Base-by-base conservation (phyloP, 2,888 invertebrate genomes). In the Endotricha flammealis region DNA sequence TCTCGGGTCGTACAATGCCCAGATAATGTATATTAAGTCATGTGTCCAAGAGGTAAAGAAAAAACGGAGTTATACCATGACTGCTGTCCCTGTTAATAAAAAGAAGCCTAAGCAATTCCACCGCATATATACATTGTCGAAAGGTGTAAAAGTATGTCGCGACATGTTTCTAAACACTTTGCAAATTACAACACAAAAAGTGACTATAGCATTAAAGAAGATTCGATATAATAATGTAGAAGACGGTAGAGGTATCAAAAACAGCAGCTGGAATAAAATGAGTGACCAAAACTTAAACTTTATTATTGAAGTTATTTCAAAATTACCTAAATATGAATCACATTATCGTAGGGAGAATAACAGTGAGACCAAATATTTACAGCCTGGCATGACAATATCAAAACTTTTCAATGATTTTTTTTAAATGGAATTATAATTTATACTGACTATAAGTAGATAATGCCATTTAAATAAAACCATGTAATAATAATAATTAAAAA, bases 401-500 rank as follows among this genome's bases (percentile, higher is more conserved):
- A 38, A 31, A 34, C 38, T 46, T 12, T 46, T 46, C 28, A 38
- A 46, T n/a, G n/a, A n/a, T n/a, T n/a, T n/a, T n/a, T n/a, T n/a
- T n/a, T n/a, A n/a, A n/a, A n/a, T n/a, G n/a, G n/a, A n/a, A n/a
- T n/a, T n/a, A n/a, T n/a, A n/a, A n/a, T n/a, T n/a, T n/a, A n/a
- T n/a, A n/a, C n/a, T n/a, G n/a, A n/a, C n/a, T n/a, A n/a, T n/a
- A n/a, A n/a, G n/a, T n/a, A n/a, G n/a, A n/a, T n/a, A n/a, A n/a
- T n/a, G n/a, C n/a, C n/a, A n/a, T n/a, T n/a, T n/a, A n/a, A n/a
- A n/a, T n/a, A n/a, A n/a, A 28, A 42, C 22, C 44, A 42, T 39
- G 25, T 38, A 36, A 29, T 42, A 16, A 32, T 37, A 39, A 29
- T 29, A 29, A 38, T 30, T 29, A 38, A 38, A 29, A 28, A 32